A percentile compares a stretch with the other conserved stretches of the same genome.
Conservation (phyloP, 2,797 vertebrate species). For the Morus bassanus region DNA sequence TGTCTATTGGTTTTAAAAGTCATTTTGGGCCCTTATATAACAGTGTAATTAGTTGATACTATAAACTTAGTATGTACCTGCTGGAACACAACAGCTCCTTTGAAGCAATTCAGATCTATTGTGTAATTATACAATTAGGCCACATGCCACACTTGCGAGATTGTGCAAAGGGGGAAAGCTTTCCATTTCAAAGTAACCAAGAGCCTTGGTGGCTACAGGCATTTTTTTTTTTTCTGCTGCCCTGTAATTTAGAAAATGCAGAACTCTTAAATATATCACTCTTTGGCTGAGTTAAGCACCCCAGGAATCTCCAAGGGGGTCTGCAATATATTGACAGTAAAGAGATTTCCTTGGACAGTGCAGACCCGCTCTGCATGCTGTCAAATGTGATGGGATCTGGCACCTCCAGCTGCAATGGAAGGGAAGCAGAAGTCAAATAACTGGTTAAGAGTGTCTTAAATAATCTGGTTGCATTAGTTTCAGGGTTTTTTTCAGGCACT, state of each 20-base stretch:
- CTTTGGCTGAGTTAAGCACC: neutral
- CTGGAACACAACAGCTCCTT: slow-evolving; percentile 35
- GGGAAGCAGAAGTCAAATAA: neutral
- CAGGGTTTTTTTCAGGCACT: neutral
- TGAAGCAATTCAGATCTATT: slow-evolving; percentile 10
- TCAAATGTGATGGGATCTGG: neutral
- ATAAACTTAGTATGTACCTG: slow-evolving; percentile 31
- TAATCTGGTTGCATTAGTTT: neutral
- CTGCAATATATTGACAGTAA: neutral
- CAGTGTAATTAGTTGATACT: neutral
- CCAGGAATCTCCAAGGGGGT: neutral
- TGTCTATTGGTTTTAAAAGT: slow-evolving; percentile 12
- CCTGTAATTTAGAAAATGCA: neutral
- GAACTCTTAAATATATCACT: neutral
- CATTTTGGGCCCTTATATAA: slow-evolving; percentile 19
- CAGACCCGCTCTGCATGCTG: neutral
- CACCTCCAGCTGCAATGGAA: neutral
- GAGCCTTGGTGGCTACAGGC: neutral
- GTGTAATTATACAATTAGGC: slow-evolving; percentile 28
- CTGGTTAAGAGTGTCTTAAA: neutral
- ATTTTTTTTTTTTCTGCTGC: neutral
- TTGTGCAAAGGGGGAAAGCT: neutral
- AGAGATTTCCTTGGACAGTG: neutral
- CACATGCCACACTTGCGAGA: neutral
- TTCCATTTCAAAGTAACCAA: neutral